These are phyloP conservation scores for Leptocoma aspasia DNA, from an alignment of 2,113 vertebrate species.

Conservation along the genomic window DNA sequence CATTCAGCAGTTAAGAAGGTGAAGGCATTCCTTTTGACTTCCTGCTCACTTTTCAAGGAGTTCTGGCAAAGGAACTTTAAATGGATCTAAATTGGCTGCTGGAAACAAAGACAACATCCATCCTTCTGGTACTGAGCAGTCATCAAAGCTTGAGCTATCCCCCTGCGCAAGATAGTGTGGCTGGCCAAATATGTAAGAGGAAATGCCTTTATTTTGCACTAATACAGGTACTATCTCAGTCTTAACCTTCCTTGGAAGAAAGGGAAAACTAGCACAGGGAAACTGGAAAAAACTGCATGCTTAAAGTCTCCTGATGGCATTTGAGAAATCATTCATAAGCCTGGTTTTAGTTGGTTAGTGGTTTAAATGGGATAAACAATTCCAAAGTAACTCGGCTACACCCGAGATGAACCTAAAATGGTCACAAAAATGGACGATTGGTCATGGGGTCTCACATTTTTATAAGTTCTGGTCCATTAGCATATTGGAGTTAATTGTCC, in stretches of 20 bases:
- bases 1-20: background rate
- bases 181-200: background rate
- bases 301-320: background rate
- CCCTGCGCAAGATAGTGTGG: fast-evolving
- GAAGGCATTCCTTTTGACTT: background rate
- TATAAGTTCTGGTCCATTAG: too few relatives aligned
- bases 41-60: background rate
- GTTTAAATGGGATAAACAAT: background rate
- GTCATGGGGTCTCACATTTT: too few relatives aligned
- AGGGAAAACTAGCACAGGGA: background rate
- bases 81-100: background rate
- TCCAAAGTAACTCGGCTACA: too few relatives aligned
- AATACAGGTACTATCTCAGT: background rate
- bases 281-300: background rate
- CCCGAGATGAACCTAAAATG: too few relatives aligned
- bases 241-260: background rate
- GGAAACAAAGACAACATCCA: background rate
- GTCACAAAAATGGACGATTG: too few relatives aligned
- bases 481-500: too few relatives aligned
- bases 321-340: background rate
- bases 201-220: background rate
- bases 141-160: background rate
- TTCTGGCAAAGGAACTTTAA: background rate
- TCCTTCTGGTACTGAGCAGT: background rate
- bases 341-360: background rate